Percentiles rank a stretch among this genome's conserved stretches.
Conservation (phyloP, 1,140 invertebrate genomes). For the Caerostris extrusa region DNA sequence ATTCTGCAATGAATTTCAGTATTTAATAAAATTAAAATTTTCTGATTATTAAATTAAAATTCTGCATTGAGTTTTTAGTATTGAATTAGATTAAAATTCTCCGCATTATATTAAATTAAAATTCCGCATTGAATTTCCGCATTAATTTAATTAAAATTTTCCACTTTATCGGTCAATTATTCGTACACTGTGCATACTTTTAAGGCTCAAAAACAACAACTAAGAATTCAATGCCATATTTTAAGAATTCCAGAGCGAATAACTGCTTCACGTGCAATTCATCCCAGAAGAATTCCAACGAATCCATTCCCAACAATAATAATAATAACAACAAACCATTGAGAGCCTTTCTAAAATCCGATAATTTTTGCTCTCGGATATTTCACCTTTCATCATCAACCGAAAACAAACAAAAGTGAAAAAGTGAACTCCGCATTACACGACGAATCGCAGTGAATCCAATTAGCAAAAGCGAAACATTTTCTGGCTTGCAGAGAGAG, state of each 20-base stretch:
- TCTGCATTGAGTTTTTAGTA: no score
- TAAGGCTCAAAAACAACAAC: neutral
- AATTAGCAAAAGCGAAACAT: constrained; percentile 59
- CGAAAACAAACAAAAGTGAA: constrained; percentile 34
- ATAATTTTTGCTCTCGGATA: constrained; percentile 40
- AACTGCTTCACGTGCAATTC: neutral
- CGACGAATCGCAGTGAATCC: constrained; percentile 27
- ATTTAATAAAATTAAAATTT: no score
- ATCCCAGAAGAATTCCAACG: neutral
- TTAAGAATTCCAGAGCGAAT: neutral
- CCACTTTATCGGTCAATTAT: neutral
- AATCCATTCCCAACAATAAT: neutral
- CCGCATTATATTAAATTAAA: no score
- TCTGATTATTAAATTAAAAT: no score
- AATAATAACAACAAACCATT: neutral
- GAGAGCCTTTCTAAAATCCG: constrained; percentile 1
- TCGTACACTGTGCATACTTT: neutral
- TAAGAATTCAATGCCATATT: neutral
- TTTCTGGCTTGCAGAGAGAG: neutral
- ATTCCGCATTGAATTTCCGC: no score
- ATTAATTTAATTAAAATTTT: neutral
- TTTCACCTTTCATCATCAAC: neutral
- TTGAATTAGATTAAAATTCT: no score
- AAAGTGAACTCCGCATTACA: neutral
- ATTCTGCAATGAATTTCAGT: no score